Base-by-base conservation (phyloP, 2,113 vertebrate species). In the Butorides virescens region DNA sequence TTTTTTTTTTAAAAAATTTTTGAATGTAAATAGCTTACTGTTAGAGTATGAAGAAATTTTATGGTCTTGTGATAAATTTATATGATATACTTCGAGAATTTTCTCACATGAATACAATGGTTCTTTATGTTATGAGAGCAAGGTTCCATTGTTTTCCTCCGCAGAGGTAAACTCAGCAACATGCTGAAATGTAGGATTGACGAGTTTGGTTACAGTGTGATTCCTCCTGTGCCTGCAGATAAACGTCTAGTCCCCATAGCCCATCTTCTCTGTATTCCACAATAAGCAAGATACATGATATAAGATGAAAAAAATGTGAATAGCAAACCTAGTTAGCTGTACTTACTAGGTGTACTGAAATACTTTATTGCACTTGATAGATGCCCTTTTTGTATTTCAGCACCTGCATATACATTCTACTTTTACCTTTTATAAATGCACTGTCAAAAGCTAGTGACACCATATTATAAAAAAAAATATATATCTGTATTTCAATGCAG, bases 401-500 rank as follows among this genome's bases (percentile, higher is more conserved):
- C 15, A 68, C 10, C n/a, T 87, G 29, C 19, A 32, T 58, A 32
- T 58, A 32, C 10, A 7, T 81, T 91, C 25, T 52, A 22, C 25
- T 49, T 91, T 53, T 42, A 29, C 47, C 19, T 52, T 56, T 55
- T 52, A 67, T 50, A 72, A 74, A 78, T 3, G 36, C 3, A 7
- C 6, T 47, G 63, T 66, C 42, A 61, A 80, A 89, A 6, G 39
- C 52, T 62, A 47, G 21, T 63, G 63, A 53, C 30, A 37, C 3
- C 25, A 5, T 68, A 75, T 53, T 76, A 56, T 44, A 21, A 4
- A 10, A 68, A 58, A 52, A 55, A 37, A 26, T 19, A 46, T 42
- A 21, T 15, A 53, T 78, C 26, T 93, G 7, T 93, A 19, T 96
- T 96, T 97, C 66, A 62, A 83, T 88, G 49, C 78, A 99, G 99